Conservation (phyloP, 2,888 invertebrate species). For the Drosophila mimetica region DNA sequence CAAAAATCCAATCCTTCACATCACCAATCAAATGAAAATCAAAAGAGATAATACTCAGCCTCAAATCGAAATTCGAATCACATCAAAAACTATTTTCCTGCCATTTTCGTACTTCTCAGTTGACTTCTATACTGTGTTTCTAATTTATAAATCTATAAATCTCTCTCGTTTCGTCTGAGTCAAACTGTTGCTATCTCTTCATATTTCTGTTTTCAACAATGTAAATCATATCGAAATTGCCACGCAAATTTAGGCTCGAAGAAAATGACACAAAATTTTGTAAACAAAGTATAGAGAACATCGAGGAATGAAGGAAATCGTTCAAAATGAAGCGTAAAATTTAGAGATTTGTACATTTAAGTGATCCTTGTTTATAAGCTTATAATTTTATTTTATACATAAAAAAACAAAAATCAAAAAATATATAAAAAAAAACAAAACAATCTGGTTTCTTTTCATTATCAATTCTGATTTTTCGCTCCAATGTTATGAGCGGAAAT, state of each 20-base stretch:
- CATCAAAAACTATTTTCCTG: constrained; percentile 34
- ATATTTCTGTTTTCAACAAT: constrained; percentile 45
- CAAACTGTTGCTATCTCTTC: constrained; percentile 56
- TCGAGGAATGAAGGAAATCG: constrained; percentile 68
- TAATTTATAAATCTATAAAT: constrained; percentile 44
- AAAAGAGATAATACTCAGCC: constrained; percentile 46
- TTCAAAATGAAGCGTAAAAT: constrained; percentile 67
- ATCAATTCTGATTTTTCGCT: background rate
- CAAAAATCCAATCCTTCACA: constrained; percentile 24
- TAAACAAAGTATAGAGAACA: constrained; percentile 58
- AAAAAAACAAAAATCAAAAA: constrained; percentile 70
- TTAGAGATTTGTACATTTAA: constrained; percentile 83
- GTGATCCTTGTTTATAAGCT: constrained; percentile 83
- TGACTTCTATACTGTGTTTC: constrained; percentile 36
- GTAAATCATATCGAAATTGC: constrained; percentile 34
- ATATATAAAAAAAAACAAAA: constrained; percentile 63
- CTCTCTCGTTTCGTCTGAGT: constrained; percentile 37
- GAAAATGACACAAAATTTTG: constrained; percentile 32
- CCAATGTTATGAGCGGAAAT: background rate
- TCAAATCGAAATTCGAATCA: constrained; percentile 51
- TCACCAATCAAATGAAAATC: constrained; percentile 56
- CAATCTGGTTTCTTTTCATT: background rate
- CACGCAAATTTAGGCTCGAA: constrained; percentile 28
- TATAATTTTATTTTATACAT: constrained; percentile 83
- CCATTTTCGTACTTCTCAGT: constrained; percentile 31